A percentile compares a stretch with the other conserved stretches of the same genome.
phyloP scores from a whole-genome alignment of 2,888 invertebrate genomes.

The Philopedon plagiatum region DNA sequence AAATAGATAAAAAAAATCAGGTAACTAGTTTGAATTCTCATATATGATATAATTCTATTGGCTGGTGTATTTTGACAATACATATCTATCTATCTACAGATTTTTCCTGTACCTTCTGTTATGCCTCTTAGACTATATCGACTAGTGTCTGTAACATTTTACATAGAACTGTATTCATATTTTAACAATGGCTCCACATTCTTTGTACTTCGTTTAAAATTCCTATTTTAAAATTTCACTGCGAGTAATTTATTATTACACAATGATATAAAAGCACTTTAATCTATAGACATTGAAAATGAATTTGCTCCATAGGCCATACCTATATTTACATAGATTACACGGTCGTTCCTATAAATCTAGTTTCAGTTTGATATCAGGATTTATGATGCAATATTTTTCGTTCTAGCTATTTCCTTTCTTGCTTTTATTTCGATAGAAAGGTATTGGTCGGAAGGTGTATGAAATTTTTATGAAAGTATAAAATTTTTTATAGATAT shows the following conservation, averaged over 20 bases:
- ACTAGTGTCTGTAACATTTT: no score
- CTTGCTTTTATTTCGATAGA: conserved; percentile 5
- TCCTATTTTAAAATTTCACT: no score
- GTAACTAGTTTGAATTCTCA: no score
- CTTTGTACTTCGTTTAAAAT: no score
- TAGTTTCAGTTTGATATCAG: background rate
- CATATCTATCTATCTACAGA: no score
- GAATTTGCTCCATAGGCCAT: background rate
- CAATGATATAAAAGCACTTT: background rate
- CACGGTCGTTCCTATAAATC: background rate
- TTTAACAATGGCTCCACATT: no score
- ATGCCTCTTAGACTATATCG: no score
- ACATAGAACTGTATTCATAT: no score
- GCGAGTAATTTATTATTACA: background rate
- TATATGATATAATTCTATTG: no score
- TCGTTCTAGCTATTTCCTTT: background rate
- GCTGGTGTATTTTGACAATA: no score
- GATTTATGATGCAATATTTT: conserved; percentile 2
- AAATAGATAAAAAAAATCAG: no score
- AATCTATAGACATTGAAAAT: background rate
- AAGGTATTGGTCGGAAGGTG: background rate
- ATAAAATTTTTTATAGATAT: background rate
- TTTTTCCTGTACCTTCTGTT: no score
- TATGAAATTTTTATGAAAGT: background rate
- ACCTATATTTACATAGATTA: background rate